These are phyloP conservation scores for Danio aesculapii DNA, from an alignment of 2,797 vertebrate genomes.

Conservation along the genomic window DNA sequence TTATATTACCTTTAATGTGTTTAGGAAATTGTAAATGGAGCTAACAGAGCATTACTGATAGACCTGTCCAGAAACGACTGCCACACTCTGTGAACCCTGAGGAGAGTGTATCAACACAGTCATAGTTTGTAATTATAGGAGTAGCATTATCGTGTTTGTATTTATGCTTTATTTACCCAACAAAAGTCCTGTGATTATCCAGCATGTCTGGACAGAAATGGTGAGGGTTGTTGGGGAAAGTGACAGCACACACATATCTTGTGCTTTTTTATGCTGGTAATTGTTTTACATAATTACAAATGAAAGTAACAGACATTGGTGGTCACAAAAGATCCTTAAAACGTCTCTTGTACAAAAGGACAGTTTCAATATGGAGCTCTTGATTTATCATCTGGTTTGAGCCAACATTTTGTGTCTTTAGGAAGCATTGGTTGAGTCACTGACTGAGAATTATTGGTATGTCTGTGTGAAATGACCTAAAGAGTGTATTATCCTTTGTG, in stretches of 20 bases:
- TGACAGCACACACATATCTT: conserved; percentile 8
- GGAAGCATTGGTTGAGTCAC: not conserved
- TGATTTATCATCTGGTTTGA: conserved; percentile 4
- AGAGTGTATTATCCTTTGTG: not conserved
- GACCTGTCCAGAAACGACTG: not conserved
- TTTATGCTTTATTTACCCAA: conserved; percentile 10
- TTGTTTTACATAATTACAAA: not conserved
- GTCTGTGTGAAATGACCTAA: not conserved
- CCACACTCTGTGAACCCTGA: conserved; percentile 12
- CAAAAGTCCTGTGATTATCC: conserved; percentile 5
- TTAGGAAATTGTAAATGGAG: conserved; percentile 58
- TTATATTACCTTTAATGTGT: conserved; percentile 60
- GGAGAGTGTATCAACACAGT: not conserved
- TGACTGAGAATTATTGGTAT: not conserved
- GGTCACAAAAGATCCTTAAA: not conserved
- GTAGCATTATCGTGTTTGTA: conserved; percentile 5
- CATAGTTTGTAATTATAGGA: conserved; percentile 6
- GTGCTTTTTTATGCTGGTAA: not conserved
- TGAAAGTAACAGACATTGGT: not conserved
- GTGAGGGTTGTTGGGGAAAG: not conserved
- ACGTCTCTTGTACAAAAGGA: not conserved
- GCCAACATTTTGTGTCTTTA: not conserved
- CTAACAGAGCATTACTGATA: conserved; percentile 15
- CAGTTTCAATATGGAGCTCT: not conserved
- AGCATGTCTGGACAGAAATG: conserved; percentile 19